A percentile compares a stretch with the other conserved stretches of the same genome.
These are phyloP conservation scores for Myripristis murdjan DNA, from an alignment of 2,797 vertebrate genomes.

Conservation along the genomic window DNA sequence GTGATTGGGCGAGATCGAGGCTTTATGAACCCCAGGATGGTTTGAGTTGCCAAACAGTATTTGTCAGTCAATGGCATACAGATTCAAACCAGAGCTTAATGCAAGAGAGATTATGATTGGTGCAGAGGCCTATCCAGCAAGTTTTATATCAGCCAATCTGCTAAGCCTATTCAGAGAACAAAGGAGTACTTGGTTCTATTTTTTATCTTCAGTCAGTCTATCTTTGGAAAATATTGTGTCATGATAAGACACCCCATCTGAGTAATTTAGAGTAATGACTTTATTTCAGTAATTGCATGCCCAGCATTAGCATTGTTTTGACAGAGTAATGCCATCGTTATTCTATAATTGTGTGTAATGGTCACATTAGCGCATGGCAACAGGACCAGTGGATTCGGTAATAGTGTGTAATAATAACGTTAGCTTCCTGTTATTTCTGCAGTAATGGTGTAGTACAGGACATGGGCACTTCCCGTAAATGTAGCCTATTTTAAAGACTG, in stretches of 20 bases:
- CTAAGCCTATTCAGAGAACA: slow-evolving; percentile 36
- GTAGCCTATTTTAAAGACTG: slow-evolving; percentile 15
- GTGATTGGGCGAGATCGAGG: slow-evolving; percentile 80
- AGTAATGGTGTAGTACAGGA: slow-evolving; percentile 42
- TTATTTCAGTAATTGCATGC: slow-evolving; percentile 55
- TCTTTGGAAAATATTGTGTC: slow-evolving; percentile 41
- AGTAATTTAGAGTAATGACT: slow-evolving; percentile 58
- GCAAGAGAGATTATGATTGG: slow-evolving; percentile 51
- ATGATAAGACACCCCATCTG: slow-evolving; percentile 43
- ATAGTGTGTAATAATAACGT: slow-evolving; percentile 69
- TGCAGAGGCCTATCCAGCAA: slow-evolving; percentile 34
- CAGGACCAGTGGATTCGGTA: slow-evolving; percentile 53
- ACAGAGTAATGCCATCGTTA: slow-evolving; percentile 58
- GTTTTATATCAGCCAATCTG: slow-evolving; percentile 38
- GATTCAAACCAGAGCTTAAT: slow-evolving; percentile 69
- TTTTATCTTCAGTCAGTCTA: slow-evolving; percentile 37
- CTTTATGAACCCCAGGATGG: slow-evolving; percentile 73
- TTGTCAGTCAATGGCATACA: slow-evolving; percentile 76
- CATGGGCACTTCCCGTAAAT: slow-evolving; percentile 28
- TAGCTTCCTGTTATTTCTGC: slow-evolving; percentile 76
- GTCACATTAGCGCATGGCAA: slow-evolving; percentile 62
- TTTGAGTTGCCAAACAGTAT: slow-evolving; percentile 74
- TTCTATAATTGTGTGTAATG: slow-evolving; percentile 72
- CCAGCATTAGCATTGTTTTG: slow-evolving; percentile 63
- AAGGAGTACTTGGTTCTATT: slow-evolving; percentile 44